Evolutionary conservation across 35 echinoderm and acorn worm species (phyloP).

Genomic region (Heliocidaris tuberculata): DNA sequence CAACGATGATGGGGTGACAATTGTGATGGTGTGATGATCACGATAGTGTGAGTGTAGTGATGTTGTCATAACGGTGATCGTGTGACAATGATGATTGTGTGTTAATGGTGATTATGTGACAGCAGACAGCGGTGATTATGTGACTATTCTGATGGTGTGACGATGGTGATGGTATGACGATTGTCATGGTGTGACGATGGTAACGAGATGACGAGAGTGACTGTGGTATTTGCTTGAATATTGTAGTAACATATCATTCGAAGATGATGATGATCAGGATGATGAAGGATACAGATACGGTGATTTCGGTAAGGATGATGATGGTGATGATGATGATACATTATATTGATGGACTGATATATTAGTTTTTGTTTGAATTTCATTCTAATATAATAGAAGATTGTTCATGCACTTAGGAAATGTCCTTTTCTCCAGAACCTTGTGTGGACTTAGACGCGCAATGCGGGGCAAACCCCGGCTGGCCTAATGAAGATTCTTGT

Average conservation of each 20-base stretch:
- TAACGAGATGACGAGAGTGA: neutral
- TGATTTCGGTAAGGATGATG: no score
- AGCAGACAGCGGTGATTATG: neutral
- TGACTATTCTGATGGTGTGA: neutral
- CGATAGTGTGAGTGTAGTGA: no score
- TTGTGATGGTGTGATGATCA: neutral
- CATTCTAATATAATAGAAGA: no score
- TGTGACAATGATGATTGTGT: neutral
- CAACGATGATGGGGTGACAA: no score
- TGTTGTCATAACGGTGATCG: no score
- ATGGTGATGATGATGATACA: no score
- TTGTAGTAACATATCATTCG: no score
- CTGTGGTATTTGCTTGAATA: neutral
- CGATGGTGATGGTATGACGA: neutral
- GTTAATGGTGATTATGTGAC: neutral
- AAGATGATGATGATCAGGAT: neutral
- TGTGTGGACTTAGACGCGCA: conserved; percentile 66
- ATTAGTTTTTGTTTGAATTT: no score
- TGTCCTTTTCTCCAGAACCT: conserved; percentile 10
- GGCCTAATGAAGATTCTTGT: conserved; percentile 53
- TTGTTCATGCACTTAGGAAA: no score
- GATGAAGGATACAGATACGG: no score
- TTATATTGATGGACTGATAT: no score
- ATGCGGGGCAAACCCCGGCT: conserved; percentile 70
- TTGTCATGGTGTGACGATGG: neutral